phyloP scores from a whole-genome alignment of 37 sponge, comb jelly and placozoan species.

The Cliona cf. orientalis region DNA sequence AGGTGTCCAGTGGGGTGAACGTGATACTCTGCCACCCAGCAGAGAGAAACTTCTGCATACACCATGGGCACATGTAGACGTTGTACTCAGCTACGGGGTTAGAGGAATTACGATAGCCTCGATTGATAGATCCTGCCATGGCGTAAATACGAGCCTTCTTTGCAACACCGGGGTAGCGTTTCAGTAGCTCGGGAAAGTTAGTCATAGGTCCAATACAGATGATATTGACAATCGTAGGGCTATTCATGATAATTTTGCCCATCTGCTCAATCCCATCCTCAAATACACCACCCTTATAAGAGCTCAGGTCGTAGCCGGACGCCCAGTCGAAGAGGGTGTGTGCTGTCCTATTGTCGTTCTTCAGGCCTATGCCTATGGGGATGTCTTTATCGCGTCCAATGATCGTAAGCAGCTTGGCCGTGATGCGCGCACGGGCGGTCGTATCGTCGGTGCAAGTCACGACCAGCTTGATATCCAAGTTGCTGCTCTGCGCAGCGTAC shows the following conservation, averaged over 20 bases:
- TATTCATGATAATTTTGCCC: slow-evolving; percentile 45
- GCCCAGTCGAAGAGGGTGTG: slow-evolving; percentile 63
- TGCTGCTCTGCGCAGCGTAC: slow-evolving; percentile 49
- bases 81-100: slow-evolving; percentile 73
- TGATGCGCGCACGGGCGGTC: slow-evolving; percentile 58
- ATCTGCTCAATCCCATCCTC: slow-evolving; percentile 67
- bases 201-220: slow-evolving; percentile 78
- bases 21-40: slow-evolving; percentile 62
- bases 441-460: slow-evolving; percentile 76
- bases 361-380: slow-evolving; percentile 75
- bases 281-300: slow-evolving; percentile 67
- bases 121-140: slow-evolving; percentile 76
- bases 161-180: slow-evolving; percentile 50
- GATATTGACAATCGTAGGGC: slow-evolving; percentile 39
- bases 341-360: slow-evolving; percentile 16
- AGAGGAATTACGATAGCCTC: slow-evolving; percentile 57
- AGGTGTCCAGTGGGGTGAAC: slow-evolving; percentile 80
- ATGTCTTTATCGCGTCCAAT: slow-evolving; percentile 61
- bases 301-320: slow-evolving; percentile 23
- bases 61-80: slow-evolving; percentile 60
- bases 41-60: slow-evolving; percentile 44
- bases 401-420: slow-evolving; percentile 60
- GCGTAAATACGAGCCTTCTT: slow-evolving; percentile 55
- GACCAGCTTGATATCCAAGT: slow-evolving; percentile 69
- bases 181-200: slow-evolving; percentile 67